These are phyloP conservation scores for Lamproptera curius DNA, from an alignment of 2,888 invertebrate genomes.

Conservation along the genomic window DNA sequence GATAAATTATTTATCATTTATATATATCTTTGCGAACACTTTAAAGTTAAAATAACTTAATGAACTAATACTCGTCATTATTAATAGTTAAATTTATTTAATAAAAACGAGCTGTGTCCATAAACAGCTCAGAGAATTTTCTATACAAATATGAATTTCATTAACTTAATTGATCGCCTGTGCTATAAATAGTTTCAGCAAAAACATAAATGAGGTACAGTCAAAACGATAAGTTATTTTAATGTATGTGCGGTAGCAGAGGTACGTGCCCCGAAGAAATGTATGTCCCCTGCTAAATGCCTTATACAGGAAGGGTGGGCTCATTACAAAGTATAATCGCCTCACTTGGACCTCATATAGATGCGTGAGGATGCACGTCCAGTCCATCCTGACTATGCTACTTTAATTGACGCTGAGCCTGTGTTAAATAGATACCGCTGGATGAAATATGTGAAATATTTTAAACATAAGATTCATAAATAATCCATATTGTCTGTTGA, in stretches of 20 bases:
- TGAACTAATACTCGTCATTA: too few species aligned
- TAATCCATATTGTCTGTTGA: too few species aligned
- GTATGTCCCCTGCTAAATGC: slow-evolving; percentile 22
- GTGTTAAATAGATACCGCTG: slow-evolving; percentile 14
- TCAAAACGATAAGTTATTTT: not conserved
- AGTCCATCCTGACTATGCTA: slow-evolving; percentile 15
- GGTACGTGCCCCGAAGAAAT: not conserved
- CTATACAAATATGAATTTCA: too few species aligned
- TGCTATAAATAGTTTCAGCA: not conserved
- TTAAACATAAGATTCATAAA: too few species aligned
- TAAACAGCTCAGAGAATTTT: too few species aligned
- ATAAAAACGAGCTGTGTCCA: too few species aligned
- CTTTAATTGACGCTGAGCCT: slow-evolving; percentile 17
- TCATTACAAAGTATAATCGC: slow-evolving; percentile 26
- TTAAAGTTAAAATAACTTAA: too few species aligned
- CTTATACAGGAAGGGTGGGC: slow-evolving; percentile 24
- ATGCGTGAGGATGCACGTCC: slow-evolving; percentile 18
- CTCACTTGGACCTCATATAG: slow-evolving; percentile 9
- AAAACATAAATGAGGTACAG: not conserved
- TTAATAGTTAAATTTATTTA: too few species aligned
- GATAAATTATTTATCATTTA: too few species aligned
- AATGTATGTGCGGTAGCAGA: not conserved
- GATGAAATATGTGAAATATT: slow-evolving; percentile 10
- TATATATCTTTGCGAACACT: too few species aligned
- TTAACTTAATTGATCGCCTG: not conserved